Evolutionary conservation across 2,797 vertebrate species (phyloP).

Genomic region (Furcifer pardalis): DNA sequence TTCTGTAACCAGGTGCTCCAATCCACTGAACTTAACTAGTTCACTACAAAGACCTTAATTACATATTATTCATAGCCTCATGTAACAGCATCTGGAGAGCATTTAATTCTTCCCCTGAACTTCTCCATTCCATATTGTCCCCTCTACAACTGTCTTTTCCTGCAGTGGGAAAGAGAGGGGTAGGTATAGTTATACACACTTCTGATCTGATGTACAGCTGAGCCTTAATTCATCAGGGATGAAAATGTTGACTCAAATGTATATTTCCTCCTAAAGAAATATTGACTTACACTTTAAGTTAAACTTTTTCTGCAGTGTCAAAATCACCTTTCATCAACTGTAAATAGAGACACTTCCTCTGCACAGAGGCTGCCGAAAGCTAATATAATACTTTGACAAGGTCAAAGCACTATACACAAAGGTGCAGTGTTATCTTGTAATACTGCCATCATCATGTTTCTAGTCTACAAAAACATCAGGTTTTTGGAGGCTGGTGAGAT

Average conservation of each 20-base stretch:
- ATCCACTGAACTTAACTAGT: too few species aligned
- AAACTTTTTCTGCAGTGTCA: constrained; percentile 5
- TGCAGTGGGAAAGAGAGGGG: not conserved
- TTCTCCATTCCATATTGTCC: not conserved
- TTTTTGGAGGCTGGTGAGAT: not conserved
- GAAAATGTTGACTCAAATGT: not conserved
- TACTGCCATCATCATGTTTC: not conserved
- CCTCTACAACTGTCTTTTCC: not conserved
- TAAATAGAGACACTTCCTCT: not conserved
- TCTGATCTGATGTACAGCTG: not conserved
- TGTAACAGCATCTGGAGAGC: not conserved
- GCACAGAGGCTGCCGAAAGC: not conserved
- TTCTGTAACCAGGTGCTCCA: too few species aligned
- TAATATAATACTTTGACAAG: constrained; percentile 24
- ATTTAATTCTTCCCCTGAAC: not conserved
- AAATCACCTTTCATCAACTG: constrained; percentile 3
- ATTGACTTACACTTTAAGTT: not conserved
- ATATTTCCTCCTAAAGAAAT: not conserved
- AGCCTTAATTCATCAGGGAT: not conserved
- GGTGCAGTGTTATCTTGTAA: not conserved
- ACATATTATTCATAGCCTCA: not conserved
- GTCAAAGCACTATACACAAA: constrained; percentile 8
- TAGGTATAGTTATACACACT: not conserved
- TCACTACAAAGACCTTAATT: not conserved
- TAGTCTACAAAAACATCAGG: not conserved